Evolutionary conservation across 2,888 invertebrate species (phyloP).

Genomic region (Chirona hameri): DNA sequence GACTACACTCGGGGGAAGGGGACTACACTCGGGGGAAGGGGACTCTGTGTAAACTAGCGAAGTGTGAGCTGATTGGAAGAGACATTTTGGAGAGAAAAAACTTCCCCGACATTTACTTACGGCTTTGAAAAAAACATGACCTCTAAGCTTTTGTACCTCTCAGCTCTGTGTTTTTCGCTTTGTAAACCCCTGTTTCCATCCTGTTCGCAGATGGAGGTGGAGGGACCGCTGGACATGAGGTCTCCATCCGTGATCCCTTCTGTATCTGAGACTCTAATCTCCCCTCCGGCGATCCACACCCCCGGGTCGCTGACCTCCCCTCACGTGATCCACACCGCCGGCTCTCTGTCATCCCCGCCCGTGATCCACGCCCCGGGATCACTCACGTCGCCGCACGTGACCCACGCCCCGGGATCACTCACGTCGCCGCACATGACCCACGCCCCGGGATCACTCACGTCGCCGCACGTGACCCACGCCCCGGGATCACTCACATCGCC

Average conservation of each 20-base stretch:
- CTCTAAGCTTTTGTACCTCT: no score
- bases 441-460: not conserved
- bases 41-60: no score
- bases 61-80: no score
- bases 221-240: slow-evolving; percentile 13
- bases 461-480: no score
- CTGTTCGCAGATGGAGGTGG: not conserved
- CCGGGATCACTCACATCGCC: not conserved
- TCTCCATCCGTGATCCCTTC: not conserved
- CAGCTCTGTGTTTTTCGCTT: not conserved
- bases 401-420: not conserved
- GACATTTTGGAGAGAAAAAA: no score
- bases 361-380: not conserved
- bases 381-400: not conserved
- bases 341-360: no score
- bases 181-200: not conserved
- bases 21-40: no score
- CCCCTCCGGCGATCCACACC: not conserved
- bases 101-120: no score
- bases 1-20: no score
- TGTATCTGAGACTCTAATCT: not conserved
- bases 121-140: no score
- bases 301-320: not conserved
- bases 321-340: not conserved
- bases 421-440: not conserved